Evolutionary conservation across 2,888 invertebrate species (phyloP), one percentile per base, ranked within the genome.

Genomic region (Scaptomyza tumidula): DNA sequence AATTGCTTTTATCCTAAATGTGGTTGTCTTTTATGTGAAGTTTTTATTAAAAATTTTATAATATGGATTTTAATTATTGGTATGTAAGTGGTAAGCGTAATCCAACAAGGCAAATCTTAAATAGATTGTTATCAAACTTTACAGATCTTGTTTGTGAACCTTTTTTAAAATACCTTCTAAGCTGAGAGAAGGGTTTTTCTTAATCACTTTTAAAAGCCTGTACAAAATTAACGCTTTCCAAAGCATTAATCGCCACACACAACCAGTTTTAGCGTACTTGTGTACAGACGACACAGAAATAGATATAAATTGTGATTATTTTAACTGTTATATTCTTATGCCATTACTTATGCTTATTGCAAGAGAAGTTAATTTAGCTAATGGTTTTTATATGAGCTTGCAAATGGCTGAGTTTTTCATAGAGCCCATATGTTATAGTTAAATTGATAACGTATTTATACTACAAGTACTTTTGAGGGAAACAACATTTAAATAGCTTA

Each of bases 401-500:
- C 24, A 24, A 24, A 4, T 24, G 24, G 29, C 29, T 29, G 3
- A 29, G 29, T 5, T 29, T 29, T 7, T 6, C 6, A 1, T 6
- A 29, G 29, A 31, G 0, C 11, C 13, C 31, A 29, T 3, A 6
- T 13, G 13, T 16, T 3, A 11, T 31, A 16, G 39, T 39, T 39
- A 14, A 39, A 39, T 1, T 33, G 29, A 33, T 33, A 16, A 5
- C 9, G 19, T 6, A 35, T 13, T 14, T 13, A 13, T 49, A 11
- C 5, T 33, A 11, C 4, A 10, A 44, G 13, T 13, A 5, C 13
- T 45, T 37, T 24, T 1, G 1, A 6, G 6, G 5, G 5, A n/a
- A 6, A n/a, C 6, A 11, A 29, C 11, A 44, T 66, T 58, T 60
- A 39, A 45, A 58, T 64, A 56, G 58, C 58, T 67, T 66, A n/a